Percentiles rank a stretch among this genome's conserved stretches.
Conservation (phyloP, 2,888 invertebrate genomes). For the Scaptomyza flava region DNA sequence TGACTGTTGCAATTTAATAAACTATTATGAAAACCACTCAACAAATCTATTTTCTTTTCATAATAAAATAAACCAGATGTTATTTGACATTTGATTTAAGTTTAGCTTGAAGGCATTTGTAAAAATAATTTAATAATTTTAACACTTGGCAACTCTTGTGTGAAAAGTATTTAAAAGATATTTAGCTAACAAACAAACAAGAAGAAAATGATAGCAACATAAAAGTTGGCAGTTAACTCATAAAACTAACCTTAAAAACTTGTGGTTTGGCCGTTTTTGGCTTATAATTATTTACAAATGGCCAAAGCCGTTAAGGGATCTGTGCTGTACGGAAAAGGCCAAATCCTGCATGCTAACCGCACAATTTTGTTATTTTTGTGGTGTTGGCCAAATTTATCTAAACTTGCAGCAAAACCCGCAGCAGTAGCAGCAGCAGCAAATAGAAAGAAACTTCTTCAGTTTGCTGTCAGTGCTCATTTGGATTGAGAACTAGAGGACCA, state of each 20-base stretch:
- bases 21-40: too few relatives aligned
- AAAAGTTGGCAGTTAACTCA: constrained; percentile 32
- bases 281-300: constrained; percentile 64
- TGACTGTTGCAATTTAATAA: too few relatives aligned
- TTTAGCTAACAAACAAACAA: constrained; percentile 3
- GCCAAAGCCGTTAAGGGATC: constrained; percentile 23
- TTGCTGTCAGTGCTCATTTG: constrained; percentile 76
- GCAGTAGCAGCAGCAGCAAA: constrained; percentile 29
- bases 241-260: constrained; percentile 48
- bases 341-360: constrained; percentile 68
- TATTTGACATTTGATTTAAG: too few relatives aligned
- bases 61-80: too few relatives aligned
- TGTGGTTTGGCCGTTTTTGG: constrained; percentile 44
- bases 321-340: constrained; percentile 9
- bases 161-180: constrained; percentile 1
- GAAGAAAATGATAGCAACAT: neutral
- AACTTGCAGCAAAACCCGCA: constrained; percentile 49
- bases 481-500: constrained; percentile 29
- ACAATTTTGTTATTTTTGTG: constrained; percentile 75
- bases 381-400: constrained; percentile 63
- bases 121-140: neutral
- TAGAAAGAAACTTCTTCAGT: constrained; percentile 51
- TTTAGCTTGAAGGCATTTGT: neutral
- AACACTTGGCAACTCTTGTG: neutral
- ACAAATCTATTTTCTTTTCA: too few relatives aligned